Evolutionary conservation across 2,888 invertebrate genomes (phyloP), one percentile per base, ranked within the genome.

Genomic region (Furcula furcula): DNA sequence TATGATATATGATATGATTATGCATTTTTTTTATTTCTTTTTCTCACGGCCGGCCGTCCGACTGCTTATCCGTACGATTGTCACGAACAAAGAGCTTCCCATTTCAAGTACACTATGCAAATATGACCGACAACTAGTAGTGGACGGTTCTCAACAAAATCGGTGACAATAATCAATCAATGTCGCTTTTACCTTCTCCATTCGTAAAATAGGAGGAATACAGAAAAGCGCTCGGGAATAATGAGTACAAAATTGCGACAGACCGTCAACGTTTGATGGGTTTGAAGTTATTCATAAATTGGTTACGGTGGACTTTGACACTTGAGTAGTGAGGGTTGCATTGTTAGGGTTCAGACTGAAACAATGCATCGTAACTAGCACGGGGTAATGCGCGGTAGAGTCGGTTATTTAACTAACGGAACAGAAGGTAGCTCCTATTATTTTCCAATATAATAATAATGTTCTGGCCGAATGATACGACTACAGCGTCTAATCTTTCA

Each of bases 141-240:
- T 46, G 31, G 50, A 58, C 50, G 56, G 63, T 56, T 62, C 46
- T 55, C 46, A 57, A 54, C 55, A 53, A n/a, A 44, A 61, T 49
- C 38, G 40, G 57, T 62, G 68, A 62, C 64, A 68, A 73, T 70
- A 63, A 76, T 77, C 67, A 56, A 72, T 81, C 76, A 78, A 65
- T 65, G 78, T 74, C 77, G 67, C 41, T 57, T 63, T 56, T 59
- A 53, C 57, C 52, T 58, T 55, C 37, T 39, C 47, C 40, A 48
- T 43, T 41, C 42, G 42, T 46, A 45, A 56, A 52, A 52, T 52
- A 41, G 52, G 52, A 37, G 31, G 21, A 14, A 2, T 11, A 25
- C 13, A 12, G 23, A 12, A 12, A 13, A 25, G 13, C 19, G 12
- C 7, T 19, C 2, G 11, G 29, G 12, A 29, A 19, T 19, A 18